These are phyloP conservation scores for Escarpia spicata DNA, from an alignment of 2,888 invertebrate genomes.

Conservation along the genomic window DNA sequence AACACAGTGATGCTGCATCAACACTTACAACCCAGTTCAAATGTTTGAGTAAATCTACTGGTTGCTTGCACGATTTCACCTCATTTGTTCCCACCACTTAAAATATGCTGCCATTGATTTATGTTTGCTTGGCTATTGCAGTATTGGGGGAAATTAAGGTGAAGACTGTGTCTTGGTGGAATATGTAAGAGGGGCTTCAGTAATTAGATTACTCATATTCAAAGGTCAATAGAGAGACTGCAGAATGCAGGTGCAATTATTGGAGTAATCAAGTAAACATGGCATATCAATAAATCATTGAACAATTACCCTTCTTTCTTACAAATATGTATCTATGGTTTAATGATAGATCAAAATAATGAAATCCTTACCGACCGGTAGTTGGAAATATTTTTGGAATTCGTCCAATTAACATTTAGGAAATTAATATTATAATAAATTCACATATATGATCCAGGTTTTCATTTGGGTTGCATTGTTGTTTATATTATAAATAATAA, in stretches of 20 bases:
- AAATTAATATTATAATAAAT: too few species aligned
- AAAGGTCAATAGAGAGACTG: neutral
- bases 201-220: neutral
- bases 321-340: neutral
- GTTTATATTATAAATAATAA: neutral
- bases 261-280: neutral
- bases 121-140: neutral
- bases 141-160: neutral
- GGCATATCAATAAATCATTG: neutral
- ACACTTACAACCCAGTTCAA: neutral
- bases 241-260: neutral
- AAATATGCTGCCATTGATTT: neutral
- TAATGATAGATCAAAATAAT: neutral
- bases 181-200: neutral
- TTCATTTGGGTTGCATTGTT: neutral
- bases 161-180: neutral
- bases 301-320: neutral
- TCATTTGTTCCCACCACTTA: constrained; percentile 1
- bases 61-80: neutral
- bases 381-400: neutral
- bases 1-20: neutral
- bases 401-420: neutral
- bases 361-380: too few species aligned
- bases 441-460: too few species aligned
- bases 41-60: neutral